These are phyloP conservation scores for Metridium senile DNA, from an alignment of 92 coral and sea anemone species.

Conservation along the genomic window DNA sequence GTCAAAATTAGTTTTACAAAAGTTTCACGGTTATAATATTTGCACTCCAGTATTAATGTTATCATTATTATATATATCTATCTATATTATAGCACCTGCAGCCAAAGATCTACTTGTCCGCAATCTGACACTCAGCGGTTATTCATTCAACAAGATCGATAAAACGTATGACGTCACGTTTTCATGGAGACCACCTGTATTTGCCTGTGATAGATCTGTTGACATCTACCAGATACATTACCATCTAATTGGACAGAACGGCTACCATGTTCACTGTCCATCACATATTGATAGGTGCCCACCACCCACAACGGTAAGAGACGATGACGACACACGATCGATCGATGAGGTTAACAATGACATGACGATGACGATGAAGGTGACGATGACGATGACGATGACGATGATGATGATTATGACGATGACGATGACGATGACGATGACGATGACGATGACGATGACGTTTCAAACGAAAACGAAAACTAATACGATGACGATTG, in stretches of 20 bases:
- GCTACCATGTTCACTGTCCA: constrained; percentile 9
- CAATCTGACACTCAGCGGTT: neutral
- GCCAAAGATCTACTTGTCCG: constrained; percentile 9
- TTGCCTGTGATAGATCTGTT: neutral
- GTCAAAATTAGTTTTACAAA: no score
- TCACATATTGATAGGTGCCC: neutral
- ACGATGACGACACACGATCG: neutral
- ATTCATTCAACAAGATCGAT: neutral
- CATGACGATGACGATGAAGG: neutral
- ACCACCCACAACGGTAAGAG: constrained; percentile 18
- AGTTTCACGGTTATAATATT: no score
- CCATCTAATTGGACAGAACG: neutral
- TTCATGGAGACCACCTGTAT: constrained; percentile 5
- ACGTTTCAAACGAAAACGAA: no score
- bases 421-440: neutral
- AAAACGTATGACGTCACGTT: constrained; percentile 4
- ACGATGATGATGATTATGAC: no score
- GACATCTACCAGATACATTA: constrained; percentile 8
- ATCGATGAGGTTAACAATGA: neutral
- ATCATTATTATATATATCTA: neutral
- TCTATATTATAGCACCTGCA: constrained; percentile 11
- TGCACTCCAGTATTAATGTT: neutral
- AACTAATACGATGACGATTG: neutral
- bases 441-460: neutral
- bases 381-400: neutral